Percentiles rank a stretch among this genome's conserved stretches.
Conservation (phyloP, 1,140 invertebrate genomes). For the Luehdorfia chinensis region DNA sequence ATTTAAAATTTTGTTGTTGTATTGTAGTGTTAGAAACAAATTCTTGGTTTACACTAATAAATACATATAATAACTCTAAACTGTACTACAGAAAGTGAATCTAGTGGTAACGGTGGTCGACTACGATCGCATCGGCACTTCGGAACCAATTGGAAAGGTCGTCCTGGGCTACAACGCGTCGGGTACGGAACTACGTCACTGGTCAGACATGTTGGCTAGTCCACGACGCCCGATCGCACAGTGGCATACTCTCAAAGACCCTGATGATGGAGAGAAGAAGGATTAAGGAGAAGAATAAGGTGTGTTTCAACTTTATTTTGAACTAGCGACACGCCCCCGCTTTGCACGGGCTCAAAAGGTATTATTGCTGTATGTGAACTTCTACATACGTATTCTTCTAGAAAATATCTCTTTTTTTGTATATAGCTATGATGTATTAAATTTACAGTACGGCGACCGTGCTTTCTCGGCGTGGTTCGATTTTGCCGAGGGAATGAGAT, state of each 20-base stretch:
- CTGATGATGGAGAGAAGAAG: constrained; percentile 95
- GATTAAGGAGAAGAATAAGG: constrained; percentile 78
- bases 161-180: constrained; percentile 98
- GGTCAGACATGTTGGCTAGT: constrained; percentile 99
- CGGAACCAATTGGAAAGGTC: constrained; percentile 98
- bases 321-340: no score
- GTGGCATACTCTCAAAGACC: constrained; percentile 99
- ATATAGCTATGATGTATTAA: no score
- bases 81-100: constrained; percentile 94
- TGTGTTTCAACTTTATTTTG: constrained; percentile 11
- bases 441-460: no score
- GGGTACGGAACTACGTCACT: constrained; percentile 98
- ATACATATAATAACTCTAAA: constrained; percentile 24
- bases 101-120: constrained; percentile 99
- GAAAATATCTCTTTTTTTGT: no score
- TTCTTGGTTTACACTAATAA: no score
- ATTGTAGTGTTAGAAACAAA: no score
- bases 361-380: constrained; percentile 6
- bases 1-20: no score
- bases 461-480: no score
- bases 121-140: constrained; percentile 99
- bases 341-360: constrained; percentile 11
- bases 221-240: constrained; percentile 98
- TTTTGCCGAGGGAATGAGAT: no score
- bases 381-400: no score